Base-by-base conservation (phyloP, 2,113 vertebrate genomes). In the Chelonoidis abingdonii region DNA sequence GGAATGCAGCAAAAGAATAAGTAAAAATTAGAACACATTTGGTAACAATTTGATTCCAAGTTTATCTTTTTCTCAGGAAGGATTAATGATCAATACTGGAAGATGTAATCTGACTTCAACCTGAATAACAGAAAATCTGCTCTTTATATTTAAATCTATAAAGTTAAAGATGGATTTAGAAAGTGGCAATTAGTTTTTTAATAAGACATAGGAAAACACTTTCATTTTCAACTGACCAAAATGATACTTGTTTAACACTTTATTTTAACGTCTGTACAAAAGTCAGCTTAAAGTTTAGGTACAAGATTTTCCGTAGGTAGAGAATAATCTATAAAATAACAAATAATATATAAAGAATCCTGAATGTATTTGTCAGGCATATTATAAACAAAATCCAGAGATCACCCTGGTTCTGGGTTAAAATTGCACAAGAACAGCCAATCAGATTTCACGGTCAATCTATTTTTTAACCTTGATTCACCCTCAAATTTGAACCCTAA, bases 31-130 rank as follows among this genome's bases (percentile, higher is more conserved):
- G 93, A 88, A 86, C 88, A 90, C 96, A 98, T 98, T 98, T 98
- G 97, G 96, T 97, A 98, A 93, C 87, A 97, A 97, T 98, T 95
- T 98, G 59, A 85, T 97, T 98, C 86, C 96, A 83, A 81, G 93
- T 88, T 97, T 94, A 97, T 90, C 93, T 98, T 98, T 97, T 54
- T 98, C 97, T 98, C 97, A 97, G 97, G 83, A 92, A 95, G 85
- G 93, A 86, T 94, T 98, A 89, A 97, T 97, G 96, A 96, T 97
- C 93, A 92, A 91, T 97, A 83, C 95, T 92, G 97, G 94, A 94
- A 95, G 88, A 91, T 96, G 90, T 95, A 94, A 96, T 95, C 96
- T 97, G 6, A 57, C 57, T 94, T 96, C 92, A 96, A 84, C 82
- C 31, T 47, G 84, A 97, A 95, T 97, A 97, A 90, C 83, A 95